Base-by-base conservation (phyloP, 2,797 vertebrate genomes). In the Knipowitschia caucasica region DNA sequence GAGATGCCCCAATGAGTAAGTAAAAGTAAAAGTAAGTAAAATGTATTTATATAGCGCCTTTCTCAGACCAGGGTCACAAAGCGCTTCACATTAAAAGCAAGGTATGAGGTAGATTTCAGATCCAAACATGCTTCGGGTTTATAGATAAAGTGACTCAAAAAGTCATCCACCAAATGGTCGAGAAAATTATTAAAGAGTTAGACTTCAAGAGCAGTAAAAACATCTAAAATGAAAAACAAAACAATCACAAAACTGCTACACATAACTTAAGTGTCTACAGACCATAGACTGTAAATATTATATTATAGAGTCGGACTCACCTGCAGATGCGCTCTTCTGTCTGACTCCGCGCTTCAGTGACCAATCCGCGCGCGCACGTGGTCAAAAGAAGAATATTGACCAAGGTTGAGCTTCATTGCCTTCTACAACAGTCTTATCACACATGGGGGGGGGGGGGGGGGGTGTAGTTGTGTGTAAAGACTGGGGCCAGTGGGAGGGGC, bases 401-500 rank as follows among this genome's bases (percentile, higher is more conserved):
- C 53, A 50, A 40, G 25, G 45, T 21, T 42, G 60, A 33, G 38
- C 2, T 56, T 59, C 53, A 55, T 55, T 63, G 24, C 31, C 23
- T 12, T 11, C 49, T 15, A 4, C 7, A 9, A 33, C 4, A 26
- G 50, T 26, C n/a, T 2, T 24, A 47, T 44, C 4, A 26, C 15
- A 15, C 26, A 35, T 26, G 23, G 11, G 1, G 6, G 35, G 7
- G 10, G 23, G 11, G 1, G 6, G 35, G 7, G 10, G 40, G 31
- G 26, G 34, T 8, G 26, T 3, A 4, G 57, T 10, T 42, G 51
- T 44, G 31, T 53, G 17, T 47, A 43, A 33, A 59, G 53, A 46
- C 51, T 26, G 51, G 54, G 40, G 55, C 36, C 31, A 17, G 64
- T 71, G 78, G 83, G 85, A 83, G 81, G 78, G 74, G 34, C 78